Evolutionary conservation across 2,888 invertebrate genomes (phyloP), one percentile per base, ranked within the genome.

Genomic region (Scaptomyza reducta): DNA sequence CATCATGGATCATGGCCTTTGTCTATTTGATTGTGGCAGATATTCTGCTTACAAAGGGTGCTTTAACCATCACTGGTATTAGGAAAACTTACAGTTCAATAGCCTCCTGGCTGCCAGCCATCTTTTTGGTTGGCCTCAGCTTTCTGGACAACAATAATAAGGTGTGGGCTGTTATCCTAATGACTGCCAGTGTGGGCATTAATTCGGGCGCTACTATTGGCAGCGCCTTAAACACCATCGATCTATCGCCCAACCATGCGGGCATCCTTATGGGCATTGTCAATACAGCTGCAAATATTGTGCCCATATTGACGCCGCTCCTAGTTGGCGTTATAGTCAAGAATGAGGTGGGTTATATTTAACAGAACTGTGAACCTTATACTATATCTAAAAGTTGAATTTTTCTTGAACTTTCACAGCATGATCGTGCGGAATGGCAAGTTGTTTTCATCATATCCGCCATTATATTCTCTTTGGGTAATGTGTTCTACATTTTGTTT

Each of bases 181-280:
- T 94, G 41, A 83, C 93, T 0, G 92, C 94, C 0, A 93, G 94
- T 13, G 93, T 94, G 10, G 90, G 90, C 3, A 89, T 94, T 2
- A 94, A 95, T 79, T 93, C 94, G 0, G 94, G 93, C 0, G 90
- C 92, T 2, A 94, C 93, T 33, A 93, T 93, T 57, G 95, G 95
- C 7, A 94, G 93, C 74, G 92, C 93, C 42, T 92, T 94, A 0
- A 95, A 95, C 81, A 95, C 95, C 59, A 94, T 95, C 66, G 95
- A 95, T 87, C 91, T 95, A 51, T 94, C 95, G 0, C 95, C 95
- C 0, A 94, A 94, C 74, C 95, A 94, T 87, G 94, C 95, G 0
- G 95, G 95, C 3, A 93, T 94, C 6, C 89, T 95, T 14, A 95
- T 95, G 94, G 95, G 95, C 0, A 93, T 95, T 45, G 94, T 94